Base-by-base conservation (phyloP, 2,888 invertebrate species). In the Pharmacophagus antenor region DNA sequence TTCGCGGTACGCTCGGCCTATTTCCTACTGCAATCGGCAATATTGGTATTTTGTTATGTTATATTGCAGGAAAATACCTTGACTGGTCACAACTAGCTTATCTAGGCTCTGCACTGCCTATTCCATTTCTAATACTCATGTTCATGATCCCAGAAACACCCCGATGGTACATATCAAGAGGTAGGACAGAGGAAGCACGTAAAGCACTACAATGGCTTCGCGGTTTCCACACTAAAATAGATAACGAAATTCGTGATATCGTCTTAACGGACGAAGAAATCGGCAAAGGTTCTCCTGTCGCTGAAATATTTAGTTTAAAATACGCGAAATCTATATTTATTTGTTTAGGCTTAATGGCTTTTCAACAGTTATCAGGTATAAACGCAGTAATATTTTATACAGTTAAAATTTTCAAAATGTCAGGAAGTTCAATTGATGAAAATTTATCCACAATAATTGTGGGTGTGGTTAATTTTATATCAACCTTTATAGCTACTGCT, bases 311-410 rank as follows among this genome's bases (percentile, higher is more conserved):
- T 62, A 92, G 91, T 58, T 92, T 92, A 44, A 93, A 93, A 67
- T 94, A 97, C 72, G 82, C 95, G 66, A 95, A 95, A 74, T 96
- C 98, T 0, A 88, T 98, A 59, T 82, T 94, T 20, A 96, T 98
- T 66, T 95, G 95, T 2, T 82, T 98, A 60, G 95, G 96, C 0
- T 91, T 99, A 53, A 98, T 98, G 98, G 94, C 97, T 65, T 98
- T 98, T 88, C 99, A 99, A 84, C 99, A 99, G 80, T 84, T 97
- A 73, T 96, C 96, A 63, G 98, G 98, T 21, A 98, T 98, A 68
- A 99, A 99, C 82, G 98, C 98, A 6, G 95, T 99, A 56, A 97
- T 99, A 80, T 98, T 98, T 87, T 98, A 98, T 78, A 97, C 98
- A 0, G 96, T 96, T 0, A 91, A 92, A 64, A 98, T 99, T 70